Percentiles rank a stretch among this genome's conserved stretches.
phyloP scores from a whole-genome alignment of 2,888 invertebrate genomes.

The Sphinx pinastri region DNA sequence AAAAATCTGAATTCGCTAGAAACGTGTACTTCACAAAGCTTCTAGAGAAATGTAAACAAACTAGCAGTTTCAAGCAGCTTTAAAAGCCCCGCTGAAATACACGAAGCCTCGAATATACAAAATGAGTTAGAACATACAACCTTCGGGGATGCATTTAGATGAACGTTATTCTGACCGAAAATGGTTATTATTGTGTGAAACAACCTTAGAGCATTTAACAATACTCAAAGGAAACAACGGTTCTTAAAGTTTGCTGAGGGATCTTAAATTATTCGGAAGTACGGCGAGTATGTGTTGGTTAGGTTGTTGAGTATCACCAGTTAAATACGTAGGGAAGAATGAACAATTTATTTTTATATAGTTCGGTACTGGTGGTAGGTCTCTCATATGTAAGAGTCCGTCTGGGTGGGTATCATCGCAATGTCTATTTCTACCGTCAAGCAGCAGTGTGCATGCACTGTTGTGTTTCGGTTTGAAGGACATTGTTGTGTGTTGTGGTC shows the following conservation, averaged over 20 bases:
- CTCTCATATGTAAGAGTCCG: too few species aligned
- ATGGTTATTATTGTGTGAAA: slow-evolving; percentile 2
- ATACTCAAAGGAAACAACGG: too few species aligned
- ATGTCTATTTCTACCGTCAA: too few species aligned
- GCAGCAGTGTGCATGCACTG: too few species aligned
- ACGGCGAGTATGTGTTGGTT: neutral
- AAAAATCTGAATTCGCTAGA: slow-evolving; percentile 1
- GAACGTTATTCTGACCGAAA: slow-evolving; percentile 17
- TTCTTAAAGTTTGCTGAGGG: neutral
- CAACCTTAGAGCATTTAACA: too few species aligned
- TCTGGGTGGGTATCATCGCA: too few species aligned
- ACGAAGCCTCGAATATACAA: slow-evolving; percentile 10
- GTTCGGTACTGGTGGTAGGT: too few species aligned
- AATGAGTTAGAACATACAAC: slow-evolving; percentile 4
- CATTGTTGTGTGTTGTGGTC: too few species aligned
- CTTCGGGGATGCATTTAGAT: slow-evolving; percentile 22
- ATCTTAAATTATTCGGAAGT: neutral
- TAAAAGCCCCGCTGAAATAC: slow-evolving; percentile 1
- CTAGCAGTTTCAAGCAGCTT: slow-evolving; percentile 6
- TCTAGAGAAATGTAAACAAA: slow-evolving; percentile 9
- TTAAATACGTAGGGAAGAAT: too few species aligned
- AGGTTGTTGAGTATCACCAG: neutral
- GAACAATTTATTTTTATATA: too few species aligned
- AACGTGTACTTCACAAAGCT: neutral
- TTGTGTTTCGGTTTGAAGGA: too few species aligned